A percentile compares a stretch with the other conserved stretches of the same genome.
Evolutionary conservation across 2,113 vertebrate genomes (phyloP).

Genomic region (Haemorhous mexicanus): DNA sequence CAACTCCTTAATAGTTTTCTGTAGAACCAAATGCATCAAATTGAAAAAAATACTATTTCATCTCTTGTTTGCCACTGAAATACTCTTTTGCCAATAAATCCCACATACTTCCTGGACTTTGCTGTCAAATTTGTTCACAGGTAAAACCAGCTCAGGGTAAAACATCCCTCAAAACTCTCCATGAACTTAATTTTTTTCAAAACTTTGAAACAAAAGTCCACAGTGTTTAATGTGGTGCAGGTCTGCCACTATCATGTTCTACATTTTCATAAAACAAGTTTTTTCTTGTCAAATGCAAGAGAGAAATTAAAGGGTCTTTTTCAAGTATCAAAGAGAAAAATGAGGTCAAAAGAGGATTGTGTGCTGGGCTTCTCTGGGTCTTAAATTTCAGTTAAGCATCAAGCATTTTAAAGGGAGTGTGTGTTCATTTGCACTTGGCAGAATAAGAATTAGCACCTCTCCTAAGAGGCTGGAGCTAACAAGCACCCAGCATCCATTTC

Average conservation of each 20-base stretch:
- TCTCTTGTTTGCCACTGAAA: not conserved
- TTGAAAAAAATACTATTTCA: not conserved
- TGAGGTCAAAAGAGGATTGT: not conserved
- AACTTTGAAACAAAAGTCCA: not conserved
- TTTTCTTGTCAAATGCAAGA: not conserved
- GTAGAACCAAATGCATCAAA: not conserved
- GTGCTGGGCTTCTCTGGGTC: not conserved
- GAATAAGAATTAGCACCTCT: not conserved
- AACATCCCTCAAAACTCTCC: not conserved
- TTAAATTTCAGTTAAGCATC: not conserved
- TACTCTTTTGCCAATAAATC: not conserved
- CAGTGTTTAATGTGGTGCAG: not conserved
- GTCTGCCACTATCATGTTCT: not conserved
- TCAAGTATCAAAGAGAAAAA: not conserved
- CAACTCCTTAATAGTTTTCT: not conserved
- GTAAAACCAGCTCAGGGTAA: not conserved
- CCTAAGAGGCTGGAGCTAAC: not conserved
- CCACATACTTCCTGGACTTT: not conserved
- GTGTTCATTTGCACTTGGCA: not conserved
- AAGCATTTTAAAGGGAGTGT: not conserved
- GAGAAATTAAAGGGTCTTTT: not conserved
- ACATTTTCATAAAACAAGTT: not conserved
- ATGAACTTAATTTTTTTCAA: not conserved
- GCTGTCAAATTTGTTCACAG: not conserved
- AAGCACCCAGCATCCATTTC: not conserved